A percentile compares a stretch with the other conserved stretches of the same genome.
Evolutionary conservation across 1,140 invertebrate species (phyloP).

Genomic region (Drosophila eugracilis): DNA sequence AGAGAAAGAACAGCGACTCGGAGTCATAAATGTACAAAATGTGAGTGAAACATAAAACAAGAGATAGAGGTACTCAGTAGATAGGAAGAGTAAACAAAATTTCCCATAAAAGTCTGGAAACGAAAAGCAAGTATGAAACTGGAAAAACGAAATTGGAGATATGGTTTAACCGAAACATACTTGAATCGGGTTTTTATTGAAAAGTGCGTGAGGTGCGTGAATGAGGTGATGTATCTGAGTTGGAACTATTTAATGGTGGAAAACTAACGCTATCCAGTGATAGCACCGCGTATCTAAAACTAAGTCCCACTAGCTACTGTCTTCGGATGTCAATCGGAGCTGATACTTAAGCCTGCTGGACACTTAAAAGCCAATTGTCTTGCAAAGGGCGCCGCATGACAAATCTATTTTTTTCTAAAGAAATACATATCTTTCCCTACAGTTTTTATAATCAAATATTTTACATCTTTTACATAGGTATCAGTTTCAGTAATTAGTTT

Average conservation of each 20-base stretch:
- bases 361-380: neutral
- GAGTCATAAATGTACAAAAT: constrained; percentile 62
- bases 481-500: neutral
- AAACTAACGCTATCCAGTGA: constrained; percentile 15
- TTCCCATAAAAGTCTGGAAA: no score
- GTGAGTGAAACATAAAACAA: constrained; percentile 28
- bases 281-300: constrained; percentile 4
- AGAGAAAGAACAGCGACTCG: constrained; percentile 58
- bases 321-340: neutral
- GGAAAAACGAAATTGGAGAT: constrained; percentile 27
- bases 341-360: neutral
- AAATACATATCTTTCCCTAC: no score
- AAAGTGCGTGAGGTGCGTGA: constrained; percentile 37
- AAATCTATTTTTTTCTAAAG: no score
- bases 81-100: constrained; percentile 50
- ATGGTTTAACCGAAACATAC: constrained; percentile 23
- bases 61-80: constrained; percentile 29
- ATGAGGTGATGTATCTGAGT: constrained; percentile 27
- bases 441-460: neutral
- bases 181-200: constrained; percentile 31
- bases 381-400: no score
- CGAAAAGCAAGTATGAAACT: constrained; percentile 67
- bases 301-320: neutral
- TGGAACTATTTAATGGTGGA: constrained; percentile 22
- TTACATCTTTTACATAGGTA: neutral